Evolutionary conservation across 92 coral and sea anemone genomes (phyloP).

Genomic region (Isaurus tuberculatus): DNA sequence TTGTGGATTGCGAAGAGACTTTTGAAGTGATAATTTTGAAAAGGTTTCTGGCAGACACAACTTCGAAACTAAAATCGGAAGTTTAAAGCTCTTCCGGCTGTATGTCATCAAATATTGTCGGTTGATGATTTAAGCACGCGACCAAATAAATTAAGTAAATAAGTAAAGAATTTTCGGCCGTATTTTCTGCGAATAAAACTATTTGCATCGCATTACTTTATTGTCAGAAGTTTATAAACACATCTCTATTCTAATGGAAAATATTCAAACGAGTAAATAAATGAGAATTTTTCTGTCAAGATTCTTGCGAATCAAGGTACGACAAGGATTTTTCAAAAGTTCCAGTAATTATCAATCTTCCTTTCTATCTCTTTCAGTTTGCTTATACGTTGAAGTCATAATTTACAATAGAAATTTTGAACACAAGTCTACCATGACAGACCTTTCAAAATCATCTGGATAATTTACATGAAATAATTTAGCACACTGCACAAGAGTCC

Average conservation of each 20-base stretch:
- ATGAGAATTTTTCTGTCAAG: background rate
- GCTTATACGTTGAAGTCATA: background rate
- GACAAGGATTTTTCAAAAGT: background rate
- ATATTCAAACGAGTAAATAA: background rate
- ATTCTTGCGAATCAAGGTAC: background rate
- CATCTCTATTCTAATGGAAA: slow-evolving; percentile 34
- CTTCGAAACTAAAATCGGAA: slow-evolving; percentile 2
- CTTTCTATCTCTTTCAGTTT: background rate
- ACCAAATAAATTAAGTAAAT: slow-evolving; percentile 24
- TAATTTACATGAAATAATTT: slow-evolving; percentile 22
- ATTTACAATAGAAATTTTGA: background rate
- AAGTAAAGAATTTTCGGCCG: background rate
- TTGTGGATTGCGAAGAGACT: background rate
- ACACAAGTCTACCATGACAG: background rate
- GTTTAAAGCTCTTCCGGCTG: slow-evolving; percentile 2
- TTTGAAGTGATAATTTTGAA: background rate
- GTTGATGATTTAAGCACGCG: slow-evolving; percentile 19
- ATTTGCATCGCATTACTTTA: slow-evolving; percentile 41
- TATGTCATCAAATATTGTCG: background rate
- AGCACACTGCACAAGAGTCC: background rate
- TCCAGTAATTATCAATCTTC: background rate
- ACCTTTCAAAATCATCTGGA: slow-evolving; percentile 46
- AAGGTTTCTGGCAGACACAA: background rate
- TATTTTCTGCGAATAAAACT: slow-evolving; percentile 8
- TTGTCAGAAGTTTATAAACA: slow-evolving; percentile 37